Base-by-base conservation (phyloP, 2,888 invertebrate species). In the Ichneumoninae sp. region DNA sequence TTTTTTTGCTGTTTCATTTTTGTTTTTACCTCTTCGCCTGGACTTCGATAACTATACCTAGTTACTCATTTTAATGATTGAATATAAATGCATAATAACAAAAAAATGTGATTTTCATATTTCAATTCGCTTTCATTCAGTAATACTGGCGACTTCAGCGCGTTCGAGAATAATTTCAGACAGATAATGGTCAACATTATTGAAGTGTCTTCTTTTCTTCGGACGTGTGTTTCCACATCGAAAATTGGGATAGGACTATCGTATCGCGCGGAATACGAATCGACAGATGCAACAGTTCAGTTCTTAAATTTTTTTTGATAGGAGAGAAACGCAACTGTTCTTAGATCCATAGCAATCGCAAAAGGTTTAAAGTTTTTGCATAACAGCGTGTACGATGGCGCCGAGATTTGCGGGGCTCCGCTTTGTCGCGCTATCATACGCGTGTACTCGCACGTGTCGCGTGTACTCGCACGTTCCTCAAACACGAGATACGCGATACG, bases 341-440 rank as follows among this genome's bases (percentile, higher is more conserved):
- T 54, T 22, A 54, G 10, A 26, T 57, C 22, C 57, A 26, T 13
- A 4, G 22, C 5, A 57, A 57, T 57, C 57, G 13, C 22, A 3
- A 13, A 22, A 57, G 22, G 26, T 57, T 57, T 13, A 26, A 57
- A 26, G 13, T 13, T 57, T 26, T 57, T 57, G 26, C 57, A 57
- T 57, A 57, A 26, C 26, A 22, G 5, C 47, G 2, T 6, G 26
- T 26, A 30, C n/a, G 54, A 26, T 19, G 26, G 54, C 33, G 33
- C 52, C 54, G 54, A 36, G 70, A 70, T 70, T 52, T 70, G 33
- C 54, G 70, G 70, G 70, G 70, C 70, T 70, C 70, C 70, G 36
- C n/a, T 70, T 54, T 33, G 70, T 52, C 70, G 70, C 70, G 70
- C 52, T 54, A 57, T 70, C 47, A n/a, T 70, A 70, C 52, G n/a